These are phyloP conservation scores for Lasioglossum lativentre DNA, from an alignment of 2,888 invertebrate species.

Conservation along the genomic window DNA sequence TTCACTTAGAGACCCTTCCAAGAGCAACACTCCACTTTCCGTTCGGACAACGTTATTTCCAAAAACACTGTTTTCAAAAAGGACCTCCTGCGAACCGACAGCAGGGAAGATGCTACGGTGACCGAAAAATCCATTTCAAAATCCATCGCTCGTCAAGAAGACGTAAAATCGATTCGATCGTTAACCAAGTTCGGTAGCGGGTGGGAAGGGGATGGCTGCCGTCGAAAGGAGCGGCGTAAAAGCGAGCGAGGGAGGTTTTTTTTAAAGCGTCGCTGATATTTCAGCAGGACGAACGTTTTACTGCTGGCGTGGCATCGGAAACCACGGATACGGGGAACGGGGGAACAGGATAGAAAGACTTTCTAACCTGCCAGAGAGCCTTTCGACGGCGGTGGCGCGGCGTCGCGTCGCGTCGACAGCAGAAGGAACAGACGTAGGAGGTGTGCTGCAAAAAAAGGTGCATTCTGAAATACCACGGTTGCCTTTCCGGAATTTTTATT, in stretches of 20 bases:
- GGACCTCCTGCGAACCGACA: background rate
- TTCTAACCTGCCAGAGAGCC: slow-evolving; percentile 41
- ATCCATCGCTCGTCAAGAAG: background rate
- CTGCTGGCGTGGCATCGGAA: slow-evolving; percentile 31
- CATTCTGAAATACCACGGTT: slow-evolving; percentile 45
- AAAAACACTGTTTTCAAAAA: background rate
- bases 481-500: slow-evolving; percentile 61
- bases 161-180: slow-evolving; percentile 6
- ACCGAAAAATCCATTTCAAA: background rate
- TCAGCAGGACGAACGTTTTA: slow-evolving; percentile 44
- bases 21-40: background rate
- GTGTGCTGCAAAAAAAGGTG: slow-evolving; percentile 38
- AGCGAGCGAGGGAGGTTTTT: slow-evolving; percentile 15
- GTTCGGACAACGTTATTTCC: background rate
- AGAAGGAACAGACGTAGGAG: background rate
- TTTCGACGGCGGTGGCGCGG: background rate
- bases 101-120: background rate
- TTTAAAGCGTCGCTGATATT: slow-evolving; percentile 47
- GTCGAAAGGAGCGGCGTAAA: slow-evolving; percentile 22
- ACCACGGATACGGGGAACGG: background rate
- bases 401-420: background rate
- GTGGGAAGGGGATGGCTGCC: background rate
- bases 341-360: slow-evolving; percentile 27
- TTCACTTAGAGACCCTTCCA: background rate
- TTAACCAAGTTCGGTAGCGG: slow-evolving; percentile 2